Conservation (phyloP, 2,888 invertebrate genomes). For the Plemyria rubiginata region DNA sequence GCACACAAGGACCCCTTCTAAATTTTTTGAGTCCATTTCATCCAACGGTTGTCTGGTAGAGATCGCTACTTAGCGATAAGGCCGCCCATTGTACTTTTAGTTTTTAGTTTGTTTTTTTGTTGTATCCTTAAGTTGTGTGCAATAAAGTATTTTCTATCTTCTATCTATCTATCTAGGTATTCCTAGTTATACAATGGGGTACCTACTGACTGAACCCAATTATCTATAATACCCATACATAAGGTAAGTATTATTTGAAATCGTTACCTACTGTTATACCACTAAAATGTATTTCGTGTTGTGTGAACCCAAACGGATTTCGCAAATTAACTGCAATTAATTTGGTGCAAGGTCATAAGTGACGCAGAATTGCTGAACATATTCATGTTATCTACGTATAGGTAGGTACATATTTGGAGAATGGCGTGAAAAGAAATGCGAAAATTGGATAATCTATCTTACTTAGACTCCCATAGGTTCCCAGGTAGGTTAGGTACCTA, state of each 20-base stretch:
- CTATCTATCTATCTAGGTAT: no score
- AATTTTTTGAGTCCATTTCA: no score
- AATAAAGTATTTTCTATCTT: no score
- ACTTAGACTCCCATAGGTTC: neutral
- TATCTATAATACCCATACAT: neutral
- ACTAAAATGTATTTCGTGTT: conserved; percentile 24
- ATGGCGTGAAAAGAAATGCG: conserved; percentile 29
- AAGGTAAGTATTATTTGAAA: neutral
- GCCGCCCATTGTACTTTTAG: no score
- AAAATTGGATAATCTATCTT: neutral
- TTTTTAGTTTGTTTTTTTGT: no score
- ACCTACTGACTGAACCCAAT: no score
- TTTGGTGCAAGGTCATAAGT: conserved; percentile 37
- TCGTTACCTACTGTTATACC: conserved; percentile 11
- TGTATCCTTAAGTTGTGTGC: no score
- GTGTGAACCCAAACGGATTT: conserved; percentile 35
- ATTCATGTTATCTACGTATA: no score
- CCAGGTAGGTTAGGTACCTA: neutral
- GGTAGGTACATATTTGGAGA: conserved; percentile 22
- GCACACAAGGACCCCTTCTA: no score
- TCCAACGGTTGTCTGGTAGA: no score
- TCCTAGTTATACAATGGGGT: no score
- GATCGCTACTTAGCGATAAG: no score
- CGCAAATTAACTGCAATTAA: conserved; percentile 33
- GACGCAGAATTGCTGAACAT: conserved; percentile 24